Base-by-base conservation (phyloP, 2,888 invertebrate genomes). In the Caradrina clavipalpis region DNA sequence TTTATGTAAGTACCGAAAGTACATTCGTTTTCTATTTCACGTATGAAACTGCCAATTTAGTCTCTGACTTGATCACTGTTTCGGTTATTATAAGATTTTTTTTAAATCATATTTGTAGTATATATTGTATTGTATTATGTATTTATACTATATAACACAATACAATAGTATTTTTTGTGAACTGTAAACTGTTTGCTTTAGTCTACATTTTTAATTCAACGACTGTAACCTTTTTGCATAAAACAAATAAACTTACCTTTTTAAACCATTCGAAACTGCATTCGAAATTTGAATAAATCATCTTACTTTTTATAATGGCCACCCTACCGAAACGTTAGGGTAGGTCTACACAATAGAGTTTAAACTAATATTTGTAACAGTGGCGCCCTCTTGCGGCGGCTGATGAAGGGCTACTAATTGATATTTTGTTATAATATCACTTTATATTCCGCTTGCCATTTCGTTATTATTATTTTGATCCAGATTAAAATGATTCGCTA, bases 401-500 rank as follows among this genome's bases (percentile, higher is more conserved):
- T 17, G 58, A 66, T 76, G 81, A 73, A 85, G 89, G 89, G 89
- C 73, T 59, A 64, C 85, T 91, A 90, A 91, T 92, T 89, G 91
- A 90, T 88, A 85, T 87, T 84, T 86, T 87, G 85, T 87, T 85
- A 83, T 55, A 65, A 55, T 80, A 86, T 83, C 70, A 76, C 75
- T 86, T 81, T 73, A 70, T 77, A 57, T 76, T 85, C 80, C 83
- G 79, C 69, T 87, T 82, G 80, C 83, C 90, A 86, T 89, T 89
- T 90, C 19, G 47, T 26, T 39, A 68, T 73, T 75, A 77, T 80
- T 81, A 80, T n/a, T 77, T 65, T 54, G 35, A 61, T 58, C 47
- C 2, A 13, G 45, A 79, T 79, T 70, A 55, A 69, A 68, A 57
- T 69, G 53, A 77, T 77, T 77, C 51, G 59, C 57, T 55, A 35